Percentiles rank a stretch among this genome's conserved stretches.
Evolutionary conservation across 2,113 vertebrate species (phyloP).

Genomic region (Meles meles): DNA sequence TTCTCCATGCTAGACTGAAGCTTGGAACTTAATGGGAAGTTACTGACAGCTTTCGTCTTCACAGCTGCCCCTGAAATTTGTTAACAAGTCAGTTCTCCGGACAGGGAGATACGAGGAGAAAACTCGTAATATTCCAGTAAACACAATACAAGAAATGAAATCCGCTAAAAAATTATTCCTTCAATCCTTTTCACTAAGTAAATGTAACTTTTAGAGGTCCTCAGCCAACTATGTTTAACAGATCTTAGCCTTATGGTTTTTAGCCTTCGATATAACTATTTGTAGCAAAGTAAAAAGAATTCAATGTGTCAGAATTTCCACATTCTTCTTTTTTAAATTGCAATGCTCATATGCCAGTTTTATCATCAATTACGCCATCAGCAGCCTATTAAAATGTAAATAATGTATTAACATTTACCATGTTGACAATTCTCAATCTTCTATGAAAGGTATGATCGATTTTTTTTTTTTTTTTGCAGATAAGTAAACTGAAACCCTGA

Average conservation of each 20-base stretch:
- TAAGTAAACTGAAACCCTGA: not conserved
- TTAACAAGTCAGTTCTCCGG: constrained; percentile 21
- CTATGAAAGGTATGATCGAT: not conserved
- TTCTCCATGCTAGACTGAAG: constrained; percentile 30
- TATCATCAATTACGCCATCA: not conserved
- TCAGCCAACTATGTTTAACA: constrained; percentile 11
- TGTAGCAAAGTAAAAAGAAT: not conserved
- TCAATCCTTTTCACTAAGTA: not conserved
- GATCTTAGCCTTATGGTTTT: not conserved
- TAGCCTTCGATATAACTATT: constrained; percentile 20
- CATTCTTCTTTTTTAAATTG: constrained; percentile 1
- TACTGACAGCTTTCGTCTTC: constrained; percentile 5
- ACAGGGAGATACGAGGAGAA: not conserved
- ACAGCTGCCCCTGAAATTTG: not conserved
- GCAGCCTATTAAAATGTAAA: not conserved
- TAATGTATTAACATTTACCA: not conserved
- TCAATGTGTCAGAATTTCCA: not conserved
- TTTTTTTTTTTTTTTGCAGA: not conserved
- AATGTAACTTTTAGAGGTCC: not conserved
- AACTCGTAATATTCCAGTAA: not conserved
- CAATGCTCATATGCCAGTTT: not conserved
- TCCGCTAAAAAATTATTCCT: not conserved
- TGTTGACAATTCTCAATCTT: not conserved
- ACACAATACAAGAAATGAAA: not conserved
- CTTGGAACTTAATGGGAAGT: constrained; percentile 32